Percentiles rank a stretch among this genome's conserved stretches.
Evolutionary conservation across 2,888 invertebrate species (phyloP).

Genomic region (Piscicola geometra): DNA sequence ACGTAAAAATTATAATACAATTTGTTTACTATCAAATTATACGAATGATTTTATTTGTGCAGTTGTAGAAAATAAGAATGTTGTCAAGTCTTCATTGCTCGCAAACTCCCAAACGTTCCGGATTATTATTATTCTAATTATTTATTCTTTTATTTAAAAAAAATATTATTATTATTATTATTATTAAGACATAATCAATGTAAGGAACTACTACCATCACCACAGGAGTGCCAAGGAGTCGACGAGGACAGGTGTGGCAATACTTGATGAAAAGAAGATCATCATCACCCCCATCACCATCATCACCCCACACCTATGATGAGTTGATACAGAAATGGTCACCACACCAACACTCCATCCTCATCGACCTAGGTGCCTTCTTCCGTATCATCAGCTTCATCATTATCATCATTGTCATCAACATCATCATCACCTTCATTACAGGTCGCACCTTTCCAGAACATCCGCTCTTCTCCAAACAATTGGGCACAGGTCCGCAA

Average conservation of each 20-base stretch:
- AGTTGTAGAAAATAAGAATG: too few relatives aligned
- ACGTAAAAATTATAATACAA: too few relatives aligned
- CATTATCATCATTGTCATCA: not conserved
- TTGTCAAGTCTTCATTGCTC: too few relatives aligned
- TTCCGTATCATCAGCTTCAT: not conserved
- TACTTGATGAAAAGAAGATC: slow-evolving; percentile 3
- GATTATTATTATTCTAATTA: too few relatives aligned
- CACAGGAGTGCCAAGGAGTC: not conserved
- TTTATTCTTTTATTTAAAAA: too few relatives aligned
- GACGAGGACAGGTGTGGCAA: not conserved
- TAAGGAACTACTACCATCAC: too few relatives aligned
- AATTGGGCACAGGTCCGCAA: not conserved
- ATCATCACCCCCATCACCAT: not conserved
- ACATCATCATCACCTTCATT: not conserved
- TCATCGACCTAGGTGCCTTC: not conserved
- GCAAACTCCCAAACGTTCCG: too few relatives aligned
- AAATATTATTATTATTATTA: too few relatives aligned
- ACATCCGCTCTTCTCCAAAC: slow-evolving; percentile 11
- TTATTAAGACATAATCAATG: too few relatives aligned
- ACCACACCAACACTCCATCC: slow-evolving; percentile 13
- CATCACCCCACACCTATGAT: not conserved
- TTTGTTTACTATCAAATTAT: too few relatives aligned
- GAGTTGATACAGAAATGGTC: not conserved
- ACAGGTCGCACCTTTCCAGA: slow-evolving; percentile 11
- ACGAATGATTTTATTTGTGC: too few relatives aligned